Evolutionary conservation across 2,888 invertebrate genomes (phyloP), one percentile per base, ranked within the genome.

Genomic region (Steinernema carpocapsae): DNA sequence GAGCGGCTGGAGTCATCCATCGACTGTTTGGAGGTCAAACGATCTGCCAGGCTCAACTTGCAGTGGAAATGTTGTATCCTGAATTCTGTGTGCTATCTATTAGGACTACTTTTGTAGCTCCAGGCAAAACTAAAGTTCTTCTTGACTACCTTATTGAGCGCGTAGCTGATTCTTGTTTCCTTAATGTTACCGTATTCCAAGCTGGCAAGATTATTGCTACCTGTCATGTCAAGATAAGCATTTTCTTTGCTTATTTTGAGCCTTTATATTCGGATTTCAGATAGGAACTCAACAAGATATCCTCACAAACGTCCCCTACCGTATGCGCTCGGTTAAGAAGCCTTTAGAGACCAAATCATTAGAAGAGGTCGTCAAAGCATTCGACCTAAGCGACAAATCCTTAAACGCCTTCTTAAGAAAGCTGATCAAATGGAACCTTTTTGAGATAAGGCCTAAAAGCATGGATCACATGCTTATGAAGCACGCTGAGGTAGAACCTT

Each of bases 21-120:
- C 29, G 64, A 3, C 29, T 64, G 29, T 64, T 64, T 37, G 64
- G 64, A 10, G 64, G 64, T 32, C 32, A 64, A n/a, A 26, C 64
- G 12, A 17, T 64, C 6, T 26, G 29, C 12, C 26, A 26, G 17
- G 29, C 29, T 12, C 64, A 64, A 64, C 32, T 64, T 1, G 64
- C 64, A 6, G 64, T 64, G 12, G 64, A 64, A n/a, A 17, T 6
- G 3, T 1, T 64, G 29, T 64, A 32, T 37, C 64, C 64, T 17
- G 32, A 29, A 17, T 32, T 7, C 19, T 14, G 29, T 17, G 64
- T 64, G 24, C 64, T 64, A 6, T 64, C 64, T 7, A 37, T 64
- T 32, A 64, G 64, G 19, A 64, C 64, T 1, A 6, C 2, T 17
- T 64, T 64, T 26, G 64, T 64, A 17, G 24, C 64, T 32, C 37